Percentiles rank a stretch among this genome's conserved stretches.
Conservation (phyloP, 2,888 invertebrate genomes). For the Geotrupes spiniger region DNA sequence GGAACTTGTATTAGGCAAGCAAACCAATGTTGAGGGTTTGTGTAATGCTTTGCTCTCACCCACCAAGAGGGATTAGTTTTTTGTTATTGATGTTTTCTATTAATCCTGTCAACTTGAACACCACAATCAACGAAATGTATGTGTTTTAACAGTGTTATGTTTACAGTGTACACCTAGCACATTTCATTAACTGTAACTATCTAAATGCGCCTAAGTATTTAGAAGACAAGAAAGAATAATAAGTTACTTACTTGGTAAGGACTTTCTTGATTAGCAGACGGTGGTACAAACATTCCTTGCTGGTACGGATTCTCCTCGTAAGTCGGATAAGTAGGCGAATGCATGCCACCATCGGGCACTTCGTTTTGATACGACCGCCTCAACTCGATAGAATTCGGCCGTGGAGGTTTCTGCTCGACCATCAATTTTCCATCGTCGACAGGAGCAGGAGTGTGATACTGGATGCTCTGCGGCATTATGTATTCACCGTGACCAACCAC, state of each 20-base stretch:
- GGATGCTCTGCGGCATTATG: conserved; percentile 68
- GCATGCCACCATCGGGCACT: conserved; percentile 44
- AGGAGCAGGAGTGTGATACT: conserved; percentile 58
- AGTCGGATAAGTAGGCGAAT: conserved; percentile 41
- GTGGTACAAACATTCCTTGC: conserved; percentile 37
- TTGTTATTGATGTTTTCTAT: too few species aligned
- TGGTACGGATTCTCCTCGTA: conserved; percentile 49
- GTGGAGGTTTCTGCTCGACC: conserved; percentile 63
- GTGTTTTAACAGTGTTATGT: too few species aligned
- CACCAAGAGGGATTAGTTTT: too few species aligned
- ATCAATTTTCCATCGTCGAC: conserved; percentile 38
- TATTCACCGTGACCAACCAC: conserved; percentile 86
- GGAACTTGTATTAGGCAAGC: too few species aligned
- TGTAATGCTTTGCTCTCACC: too few species aligned
- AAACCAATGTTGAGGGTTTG: too few species aligned
- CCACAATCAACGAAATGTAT: too few species aligned
- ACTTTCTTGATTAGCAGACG: conserved; percentile 14
- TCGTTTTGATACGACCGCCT: conserved; percentile 56
- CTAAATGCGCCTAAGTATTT: too few species aligned
- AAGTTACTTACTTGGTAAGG: conserved; percentile 19
- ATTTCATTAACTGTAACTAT: too few species aligned
- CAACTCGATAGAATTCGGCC: conserved; percentile 87
- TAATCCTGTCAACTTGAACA: too few species aligned
- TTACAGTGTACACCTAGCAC: too few species aligned
- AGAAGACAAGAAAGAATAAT: too few species aligned